Conservation (phyloP, 2,113 vertebrate genomes). For the Drymodes brunneopygia region DNA sequence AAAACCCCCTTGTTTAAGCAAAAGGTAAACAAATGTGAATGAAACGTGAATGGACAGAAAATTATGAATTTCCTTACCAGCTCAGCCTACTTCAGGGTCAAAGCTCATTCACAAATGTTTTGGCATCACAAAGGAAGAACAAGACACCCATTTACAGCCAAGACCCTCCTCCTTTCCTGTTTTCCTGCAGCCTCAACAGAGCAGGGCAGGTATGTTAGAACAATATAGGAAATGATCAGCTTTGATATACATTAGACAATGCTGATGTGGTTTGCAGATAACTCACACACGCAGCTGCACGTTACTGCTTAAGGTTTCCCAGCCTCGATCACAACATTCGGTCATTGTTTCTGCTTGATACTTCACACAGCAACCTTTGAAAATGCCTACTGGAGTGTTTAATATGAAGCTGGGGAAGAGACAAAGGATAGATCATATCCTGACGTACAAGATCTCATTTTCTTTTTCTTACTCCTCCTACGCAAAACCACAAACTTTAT, state of each 20-base stretch:
- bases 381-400: not conserved
- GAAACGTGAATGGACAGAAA: not conserved
- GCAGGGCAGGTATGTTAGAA: not conserved
- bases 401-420: not conserved
- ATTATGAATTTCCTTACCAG: not conserved
- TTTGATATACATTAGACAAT: not conserved
- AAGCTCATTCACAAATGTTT: not conserved
- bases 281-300: not conserved
- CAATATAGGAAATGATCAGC: not conserved
- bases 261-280: not conserved
- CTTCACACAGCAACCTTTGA: not conserved
- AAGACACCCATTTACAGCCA: not conserved
- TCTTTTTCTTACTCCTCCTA: not conserved
- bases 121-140: not conserved
- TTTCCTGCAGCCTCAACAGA: not conserved
- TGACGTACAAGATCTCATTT: slow-evolving; percentile 1
- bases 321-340: not conserved
- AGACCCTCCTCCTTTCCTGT: slow-evolving; percentile 7
- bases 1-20: not conserved
- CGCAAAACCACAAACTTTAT: not conserved
- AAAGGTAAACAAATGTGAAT: not conserved
- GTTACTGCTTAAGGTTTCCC: not conserved
- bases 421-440: not conserved
- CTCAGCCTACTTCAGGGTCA: not conserved
- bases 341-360: not conserved